Evolutionary conservation across 1,140 invertebrate genomes (phyloP), one percentile per base, ranked within the genome.

Genomic region (Psix sp.): DNA sequence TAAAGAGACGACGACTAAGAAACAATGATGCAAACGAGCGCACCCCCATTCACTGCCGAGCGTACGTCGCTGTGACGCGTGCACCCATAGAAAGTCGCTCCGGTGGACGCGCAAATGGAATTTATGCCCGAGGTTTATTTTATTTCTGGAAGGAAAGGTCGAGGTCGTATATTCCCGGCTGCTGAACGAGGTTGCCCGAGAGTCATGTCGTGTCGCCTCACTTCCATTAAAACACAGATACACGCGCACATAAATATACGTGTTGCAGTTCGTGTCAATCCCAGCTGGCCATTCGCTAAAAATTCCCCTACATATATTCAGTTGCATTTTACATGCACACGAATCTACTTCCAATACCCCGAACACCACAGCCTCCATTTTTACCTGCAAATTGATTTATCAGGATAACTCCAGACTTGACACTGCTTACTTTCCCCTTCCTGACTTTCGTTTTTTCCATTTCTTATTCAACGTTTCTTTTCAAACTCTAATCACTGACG

Each of bases 1-100:
- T 16, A 59, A 57, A 51, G 43, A 38, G 43, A 70, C 56, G 36
- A 54, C 48, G 48, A 57, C 26, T 52, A 54, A 70, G 66, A 71
- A 71, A 71, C 67, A 72, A 72, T 65, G 59, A 72, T 72, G 68
- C 59, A 72, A 72, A 72, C 59, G 52, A 72, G 66, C 59, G 59
- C 52, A 63, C 67, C 42, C 67, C 45, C 51, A 63, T 63, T 63
- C 57, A 71, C 29, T 2, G 31, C 14, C 45, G 31, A 31, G n/a
- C 11, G 54, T 57, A 40, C 11, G 40, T 43, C n/a, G 52, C 43
- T 42, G 52, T 33, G 46, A 51, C 43, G 54, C 46, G 33, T n/a
- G n/a, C 46, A 45, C 45, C 51, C 63, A 57, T 67, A 57, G 52
- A 67, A 67, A 57, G 63, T 57, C 26, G 48, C 66, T 60, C 31